phyloP scores from a whole-genome alignment of 2,888 invertebrate genomes.

The Osmoderma eremita region DNA sequence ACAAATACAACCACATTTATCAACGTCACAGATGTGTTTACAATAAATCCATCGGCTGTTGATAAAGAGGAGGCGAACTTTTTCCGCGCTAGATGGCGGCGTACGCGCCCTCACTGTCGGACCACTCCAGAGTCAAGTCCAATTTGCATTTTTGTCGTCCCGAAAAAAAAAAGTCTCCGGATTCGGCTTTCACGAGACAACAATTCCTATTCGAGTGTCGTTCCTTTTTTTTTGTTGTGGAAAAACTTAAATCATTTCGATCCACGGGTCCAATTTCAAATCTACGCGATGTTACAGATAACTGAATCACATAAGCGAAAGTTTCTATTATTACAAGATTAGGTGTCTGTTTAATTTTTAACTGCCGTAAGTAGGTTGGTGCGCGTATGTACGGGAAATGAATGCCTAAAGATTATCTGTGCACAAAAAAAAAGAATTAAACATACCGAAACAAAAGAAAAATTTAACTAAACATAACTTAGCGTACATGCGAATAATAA shows the following conservation, averaged over 20 bases:
- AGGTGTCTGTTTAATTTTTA: too few species aligned
- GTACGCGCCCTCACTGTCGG: neutral
- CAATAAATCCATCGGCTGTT: constrained; percentile 41
- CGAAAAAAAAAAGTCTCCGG: constrained; percentile 21
- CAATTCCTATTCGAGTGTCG: constrained; percentile 9
- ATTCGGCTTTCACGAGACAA: constrained; percentile 1
- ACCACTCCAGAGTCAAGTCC: constrained; percentile 29
- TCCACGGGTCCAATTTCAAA: neutral
- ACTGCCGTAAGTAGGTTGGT: too few species aligned
- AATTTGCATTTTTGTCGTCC: constrained; percentile 35
- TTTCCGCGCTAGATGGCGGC: too few species aligned
- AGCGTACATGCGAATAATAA: too few species aligned
- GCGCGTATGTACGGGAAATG: too few species aligned
- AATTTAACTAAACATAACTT: too few species aligned
- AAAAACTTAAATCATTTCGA: constrained; percentile 17
- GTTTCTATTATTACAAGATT: too few species aligned
- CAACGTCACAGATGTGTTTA: constrained; percentile 42
- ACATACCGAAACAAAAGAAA: too few species aligned
- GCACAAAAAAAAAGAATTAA: too few species aligned
- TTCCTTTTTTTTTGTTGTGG: neutral
- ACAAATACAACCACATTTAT: constrained; percentile 40
- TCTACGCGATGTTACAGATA: too few species aligned
- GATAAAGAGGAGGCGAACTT: constrained; percentile 36
- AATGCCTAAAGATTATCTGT: too few species aligned
- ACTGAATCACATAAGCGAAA: too few species aligned